Percentiles rank a stretch among this genome's conserved stretches.
Conservation (phyloP, 2,888 invertebrate genomes). For the Gryllus longicercus region DNA sequence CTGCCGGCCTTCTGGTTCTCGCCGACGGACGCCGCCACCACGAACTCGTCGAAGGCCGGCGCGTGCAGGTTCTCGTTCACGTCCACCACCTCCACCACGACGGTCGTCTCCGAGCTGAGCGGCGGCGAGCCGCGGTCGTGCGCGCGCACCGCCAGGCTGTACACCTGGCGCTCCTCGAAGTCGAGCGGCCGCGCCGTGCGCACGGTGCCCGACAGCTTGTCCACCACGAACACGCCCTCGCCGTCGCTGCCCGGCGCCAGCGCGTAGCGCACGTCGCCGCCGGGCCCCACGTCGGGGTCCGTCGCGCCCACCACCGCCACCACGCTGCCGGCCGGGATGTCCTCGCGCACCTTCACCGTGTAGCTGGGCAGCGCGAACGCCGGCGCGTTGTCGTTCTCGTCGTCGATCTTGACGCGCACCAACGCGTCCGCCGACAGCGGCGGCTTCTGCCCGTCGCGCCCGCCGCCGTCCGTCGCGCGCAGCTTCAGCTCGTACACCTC, state of each 20-base stretch:
- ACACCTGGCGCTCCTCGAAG: constrained; percentile 85
- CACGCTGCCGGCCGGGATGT: constrained; percentile 82
- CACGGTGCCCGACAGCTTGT: constrained; percentile 79
- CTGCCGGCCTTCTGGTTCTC: constrained; percentile 80
- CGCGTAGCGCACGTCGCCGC: constrained; percentile 71
- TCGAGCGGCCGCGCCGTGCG: constrained; percentile 75
- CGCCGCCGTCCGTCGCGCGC: constrained; percentile 73
- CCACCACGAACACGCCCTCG: constrained; percentile 69
- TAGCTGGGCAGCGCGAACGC: constrained; percentile 73
- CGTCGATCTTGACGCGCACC: constrained; percentile 77
- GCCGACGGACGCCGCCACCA: constrained; percentile 66
- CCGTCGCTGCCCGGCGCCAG: constrained; percentile 56
- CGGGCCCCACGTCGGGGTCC: constrained; percentile 81
- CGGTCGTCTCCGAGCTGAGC: not conserved
- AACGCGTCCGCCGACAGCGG: constrained; percentile 75
- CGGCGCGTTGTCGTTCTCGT: constrained; percentile 88
- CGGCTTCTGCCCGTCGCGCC: constrained; percentile 46
- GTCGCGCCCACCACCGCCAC: constrained; percentile 78
- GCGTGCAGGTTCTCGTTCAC: constrained; percentile 89
- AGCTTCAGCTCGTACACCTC: constrained; percentile 75
- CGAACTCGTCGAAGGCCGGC: constrained; percentile 78
- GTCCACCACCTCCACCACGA: constrained; percentile 80
- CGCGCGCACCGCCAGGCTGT: constrained; percentile 81
- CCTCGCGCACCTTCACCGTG: constrained; percentile 81
- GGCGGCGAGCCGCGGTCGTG: constrained; percentile 71